Base-by-base conservation (phyloP, 1,140 invertebrate genomes). In the Leguminivora glycinivorella region DNA sequence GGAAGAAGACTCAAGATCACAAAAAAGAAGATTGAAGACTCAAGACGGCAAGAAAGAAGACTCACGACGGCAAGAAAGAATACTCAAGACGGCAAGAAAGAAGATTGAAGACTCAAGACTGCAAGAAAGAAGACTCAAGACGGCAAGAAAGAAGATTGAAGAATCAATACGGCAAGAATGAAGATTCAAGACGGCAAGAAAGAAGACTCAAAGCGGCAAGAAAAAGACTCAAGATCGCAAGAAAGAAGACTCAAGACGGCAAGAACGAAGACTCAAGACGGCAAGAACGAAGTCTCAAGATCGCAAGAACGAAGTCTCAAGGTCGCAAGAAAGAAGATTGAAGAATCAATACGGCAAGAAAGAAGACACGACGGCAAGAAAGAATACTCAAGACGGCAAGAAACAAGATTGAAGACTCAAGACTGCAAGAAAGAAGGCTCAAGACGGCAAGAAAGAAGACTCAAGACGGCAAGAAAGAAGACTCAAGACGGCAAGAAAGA, bases 161-260 rank as follows among this genome's bases (percentile, higher is more conserved):
- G 22, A 60, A 26, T n/a, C 7, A 68, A 68, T 4, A 17, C 47
- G 25, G 5, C 10, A 68, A 24, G 17, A 56, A 4, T 4, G 22
- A 56, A 69, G 9, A 63, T 31, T 19, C n/a, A 68, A 68, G 47
- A 31, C 1, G 2, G 9, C 12, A 24, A n/a, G 67, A 68, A 22
- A 17, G 14, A 47, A 68, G 24, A 68, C 29, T 22, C 22, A 60
- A 58, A 29, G 69, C 2, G 7, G 40, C 10, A 66, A 10, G n/a
- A 29, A 38, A 56, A 78, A 69, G 69, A 75, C n/a, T n/a, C 52
- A 72, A 76, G 70, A 25, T 43, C 25, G n/a, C 14, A 34, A 56
- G 22, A 56, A 29, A 12, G n/a, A 22, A 47, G 22, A 68, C 67
- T 56, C 40, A 56, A 68, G 40, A 56, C 7, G 10, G 43, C 31